Conservation (phyloP, 2,888 invertebrate genomes). For the Ornithoptera alexandrae region DNA sequence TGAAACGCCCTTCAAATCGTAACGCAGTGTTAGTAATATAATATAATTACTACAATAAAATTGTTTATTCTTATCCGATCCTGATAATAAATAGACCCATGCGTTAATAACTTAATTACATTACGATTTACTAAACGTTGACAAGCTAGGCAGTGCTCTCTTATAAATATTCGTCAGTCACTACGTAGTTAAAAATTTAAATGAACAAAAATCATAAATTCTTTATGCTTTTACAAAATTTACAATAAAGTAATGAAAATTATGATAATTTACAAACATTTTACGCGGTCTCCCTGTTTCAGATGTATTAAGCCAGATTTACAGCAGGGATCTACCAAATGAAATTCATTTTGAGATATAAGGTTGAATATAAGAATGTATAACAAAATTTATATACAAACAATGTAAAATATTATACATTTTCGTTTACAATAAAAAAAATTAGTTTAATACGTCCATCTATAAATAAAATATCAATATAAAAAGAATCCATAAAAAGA, state of each 20-base stretch:
- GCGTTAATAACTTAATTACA: too few relatives aligned
- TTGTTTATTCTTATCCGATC: too few relatives aligned
- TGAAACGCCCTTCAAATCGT: too few relatives aligned
- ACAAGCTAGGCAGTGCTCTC: too few relatives aligned
- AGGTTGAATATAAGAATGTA: background rate
- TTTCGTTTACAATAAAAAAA: background rate
- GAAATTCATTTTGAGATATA: background rate
- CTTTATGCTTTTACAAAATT: background rate
- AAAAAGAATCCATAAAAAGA: background rate
- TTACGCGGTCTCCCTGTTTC: background rate
- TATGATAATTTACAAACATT: background rate
- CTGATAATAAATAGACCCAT: too few relatives aligned
- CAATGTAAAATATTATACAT: background rate
- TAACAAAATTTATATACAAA: background rate
- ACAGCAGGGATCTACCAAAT: background rate
- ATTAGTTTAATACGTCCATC: background rate
- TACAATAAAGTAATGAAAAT: background rate
- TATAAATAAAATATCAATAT: background rate
- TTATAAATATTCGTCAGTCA: too few relatives aligned
- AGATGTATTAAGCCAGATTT: background rate
- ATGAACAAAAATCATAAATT: too few relatives aligned
- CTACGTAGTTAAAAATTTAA: too few relatives aligned
- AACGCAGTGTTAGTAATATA: background rate
- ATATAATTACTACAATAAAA: background rate
- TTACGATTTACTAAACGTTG: too few relatives aligned